These are phyloP conservation scores for Macropus fuliginosus DNA, from an alignment of 2,797 vertebrate genomes.

Conservation along the genomic window DNA sequence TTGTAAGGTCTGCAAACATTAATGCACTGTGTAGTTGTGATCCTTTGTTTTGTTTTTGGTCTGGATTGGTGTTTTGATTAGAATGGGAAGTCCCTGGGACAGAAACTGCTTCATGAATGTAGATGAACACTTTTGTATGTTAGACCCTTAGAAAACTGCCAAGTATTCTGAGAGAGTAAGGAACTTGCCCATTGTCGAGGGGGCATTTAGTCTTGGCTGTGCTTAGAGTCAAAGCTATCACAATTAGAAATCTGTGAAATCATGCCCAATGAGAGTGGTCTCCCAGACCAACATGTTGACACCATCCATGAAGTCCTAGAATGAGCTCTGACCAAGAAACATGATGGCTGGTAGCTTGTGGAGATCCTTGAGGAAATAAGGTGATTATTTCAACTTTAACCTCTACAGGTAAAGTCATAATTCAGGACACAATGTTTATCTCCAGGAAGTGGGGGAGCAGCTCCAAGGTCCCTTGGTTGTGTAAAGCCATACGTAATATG, in stretches of 20 bases:
- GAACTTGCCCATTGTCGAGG: background rate
- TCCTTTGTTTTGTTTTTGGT: background rate
- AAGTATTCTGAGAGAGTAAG: background rate
- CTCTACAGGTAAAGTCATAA: background rate
- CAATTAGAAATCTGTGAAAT: background rate
- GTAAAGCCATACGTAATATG: background rate
- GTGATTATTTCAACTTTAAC: background rate
- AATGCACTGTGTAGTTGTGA: background rate
- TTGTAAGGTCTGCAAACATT: background rate
- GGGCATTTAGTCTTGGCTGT: background rate
- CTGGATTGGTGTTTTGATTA: background rate
- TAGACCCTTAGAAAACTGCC: background rate
- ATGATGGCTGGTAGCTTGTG: background rate
- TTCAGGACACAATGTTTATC: background rate
- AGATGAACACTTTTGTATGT: background rate
- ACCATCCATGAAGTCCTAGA: background rate
- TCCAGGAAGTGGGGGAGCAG: background rate
- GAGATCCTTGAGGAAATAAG: background rate
- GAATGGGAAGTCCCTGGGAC: background rate
- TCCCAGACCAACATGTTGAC: background rate
- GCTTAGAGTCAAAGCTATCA: background rate
- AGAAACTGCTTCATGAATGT: background rate
- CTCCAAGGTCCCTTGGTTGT: background rate
- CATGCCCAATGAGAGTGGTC: background rate
- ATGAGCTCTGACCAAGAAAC: background rate